Conservation (phyloP, 2,888 invertebrate species). For the Eueremaeus valkanovi region DNA sequence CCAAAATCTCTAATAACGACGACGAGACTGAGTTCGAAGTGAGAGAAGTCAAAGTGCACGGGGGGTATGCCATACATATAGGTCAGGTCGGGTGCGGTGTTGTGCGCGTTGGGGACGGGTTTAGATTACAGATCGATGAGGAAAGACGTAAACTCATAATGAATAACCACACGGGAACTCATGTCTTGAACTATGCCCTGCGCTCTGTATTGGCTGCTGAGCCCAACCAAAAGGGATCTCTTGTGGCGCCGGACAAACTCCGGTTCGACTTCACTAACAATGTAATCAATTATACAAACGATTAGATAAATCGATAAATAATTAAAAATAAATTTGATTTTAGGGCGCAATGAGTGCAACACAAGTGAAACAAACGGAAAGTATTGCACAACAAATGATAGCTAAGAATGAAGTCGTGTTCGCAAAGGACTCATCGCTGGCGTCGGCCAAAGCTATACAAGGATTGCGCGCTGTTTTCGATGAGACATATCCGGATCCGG, state of each 20-base stretch:
- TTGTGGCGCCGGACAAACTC: slow-evolving; percentile 93
- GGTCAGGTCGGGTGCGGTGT: slow-evolving; percentile 62
- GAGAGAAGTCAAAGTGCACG: slow-evolving; percentile 87
- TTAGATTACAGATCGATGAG: slow-evolving; percentile 76
- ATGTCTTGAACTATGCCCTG: slow-evolving; percentile 89
- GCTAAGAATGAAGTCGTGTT: slow-evolving; percentile 72
- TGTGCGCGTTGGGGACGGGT: slow-evolving; percentile 76
- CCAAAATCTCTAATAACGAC: slow-evolving; percentile 71
- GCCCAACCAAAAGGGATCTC: slow-evolving; percentile 91
- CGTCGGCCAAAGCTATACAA: slow-evolving; percentile 81
- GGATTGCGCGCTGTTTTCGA: slow-evolving; percentile 97
- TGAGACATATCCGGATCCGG: slow-evolving; percentile 96
- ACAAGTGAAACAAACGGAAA: slow-evolving; percentile 83
- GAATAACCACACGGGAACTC: slow-evolving; percentile 98
- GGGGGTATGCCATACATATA: slow-evolving; percentile 90
- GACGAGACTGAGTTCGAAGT: slow-evolving; percentile 79
- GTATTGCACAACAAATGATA: slow-evolving; percentile 71
- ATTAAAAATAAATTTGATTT: slow-evolving; percentile 38
- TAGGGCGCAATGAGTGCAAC: slow-evolving; percentile 75
- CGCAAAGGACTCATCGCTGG: slow-evolving; percentile 77
- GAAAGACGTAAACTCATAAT: slow-evolving; percentile 81
- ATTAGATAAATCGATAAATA: too few species aligned
- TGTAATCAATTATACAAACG: slow-evolving; percentile 49
- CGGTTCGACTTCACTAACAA: slow-evolving; percentile 97
- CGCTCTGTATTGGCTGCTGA: slow-evolving; percentile 82